Percentiles rank a stretch among this genome's conserved stretches.
These are phyloP conservation scores for Myotis davidii DNA, from an alignment of 2,113 vertebrate species.

Conservation along the genomic window DNA sequence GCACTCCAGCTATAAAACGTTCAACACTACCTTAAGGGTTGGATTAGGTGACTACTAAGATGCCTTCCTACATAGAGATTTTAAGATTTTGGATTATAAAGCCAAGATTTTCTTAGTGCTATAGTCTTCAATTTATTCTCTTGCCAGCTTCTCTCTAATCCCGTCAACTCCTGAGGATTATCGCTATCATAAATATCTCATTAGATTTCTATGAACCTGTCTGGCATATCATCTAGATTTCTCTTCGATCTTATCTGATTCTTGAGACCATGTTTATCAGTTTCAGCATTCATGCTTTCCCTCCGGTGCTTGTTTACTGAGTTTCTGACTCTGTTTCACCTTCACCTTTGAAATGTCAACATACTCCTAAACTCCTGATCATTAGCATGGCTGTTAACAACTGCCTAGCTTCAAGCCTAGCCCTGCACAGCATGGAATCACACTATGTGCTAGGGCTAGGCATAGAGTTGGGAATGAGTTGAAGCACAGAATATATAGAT, in stretches of 20 bases:
- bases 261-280: neutral
- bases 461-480: neutral
- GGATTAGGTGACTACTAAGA: neutral
- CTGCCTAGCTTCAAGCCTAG: neutral
- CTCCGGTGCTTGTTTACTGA: neutral
- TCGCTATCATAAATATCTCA: neutral
- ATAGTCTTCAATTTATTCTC: neutral
- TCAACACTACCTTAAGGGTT: neutral
- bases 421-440: neutral
- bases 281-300: neutral
- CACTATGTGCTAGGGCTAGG: neutral
- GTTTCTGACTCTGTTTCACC: neutral
- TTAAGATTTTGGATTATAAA: slow-evolving; percentile 4
- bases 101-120: neutral
- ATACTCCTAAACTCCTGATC: neutral
- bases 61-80: neutral
- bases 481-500: neutral
- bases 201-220: neutral
- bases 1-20: neutral
- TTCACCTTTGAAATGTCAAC: neutral
- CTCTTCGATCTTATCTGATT: neutral
- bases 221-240: neutral
- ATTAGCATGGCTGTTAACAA: neutral
- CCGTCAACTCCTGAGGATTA: slow-evolving; percentile 1
- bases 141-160: neutral